Percentiles rank a stretch among this genome's conserved stretches.
Conservation (phyloP, 2,797 vertebrate species). For the Lagocephalus sceleratus region DNA sequence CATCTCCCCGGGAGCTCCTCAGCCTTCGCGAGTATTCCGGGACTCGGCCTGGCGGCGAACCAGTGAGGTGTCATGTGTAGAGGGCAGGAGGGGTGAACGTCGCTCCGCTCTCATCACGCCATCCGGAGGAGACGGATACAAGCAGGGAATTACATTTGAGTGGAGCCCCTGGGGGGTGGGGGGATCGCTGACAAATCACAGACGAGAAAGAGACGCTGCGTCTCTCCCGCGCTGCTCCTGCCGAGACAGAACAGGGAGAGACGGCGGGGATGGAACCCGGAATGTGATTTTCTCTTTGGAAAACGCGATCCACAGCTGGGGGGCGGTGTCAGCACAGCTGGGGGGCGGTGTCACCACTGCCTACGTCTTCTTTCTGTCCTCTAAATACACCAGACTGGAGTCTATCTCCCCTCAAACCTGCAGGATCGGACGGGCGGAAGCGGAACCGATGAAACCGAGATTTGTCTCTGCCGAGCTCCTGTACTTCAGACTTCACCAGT, state of each 20-base stretch:
- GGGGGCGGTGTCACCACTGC: too few relatives aligned
- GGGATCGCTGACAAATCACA: constrained; percentile 40
- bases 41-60: constrained; percentile 47
- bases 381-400: too few relatives aligned
- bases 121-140: constrained; percentile 20
- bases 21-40: constrained; percentile 51
- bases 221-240: constrained; percentile 26
- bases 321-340: too few relatives aligned
- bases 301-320: too few relatives aligned
- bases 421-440: too few relatives aligned
- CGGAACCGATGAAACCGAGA: too few relatives aligned
- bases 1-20: constrained; percentile 49
- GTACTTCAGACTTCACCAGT: too few relatives aligned
- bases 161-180: constrained; percentile 12
- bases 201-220: constrained; percentile 19
- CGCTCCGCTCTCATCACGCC: constrained; percentile 23
- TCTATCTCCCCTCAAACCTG: too few relatives aligned
- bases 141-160: constrained; percentile 12
- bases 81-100: constrained; percentile 12
- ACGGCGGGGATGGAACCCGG: constrained; percentile 3
- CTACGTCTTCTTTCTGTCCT: too few relatives aligned
- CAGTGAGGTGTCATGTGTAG: constrained; percentile 34
- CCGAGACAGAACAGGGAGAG: constrained; percentile 22
- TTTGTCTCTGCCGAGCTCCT: too few relatives aligned
- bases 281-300: too few relatives aligned